These are phyloP conservation scores for Bombus waltoni DNA, from an alignment of 1,140 invertebrate species.

Conservation along the genomic window DNA sequence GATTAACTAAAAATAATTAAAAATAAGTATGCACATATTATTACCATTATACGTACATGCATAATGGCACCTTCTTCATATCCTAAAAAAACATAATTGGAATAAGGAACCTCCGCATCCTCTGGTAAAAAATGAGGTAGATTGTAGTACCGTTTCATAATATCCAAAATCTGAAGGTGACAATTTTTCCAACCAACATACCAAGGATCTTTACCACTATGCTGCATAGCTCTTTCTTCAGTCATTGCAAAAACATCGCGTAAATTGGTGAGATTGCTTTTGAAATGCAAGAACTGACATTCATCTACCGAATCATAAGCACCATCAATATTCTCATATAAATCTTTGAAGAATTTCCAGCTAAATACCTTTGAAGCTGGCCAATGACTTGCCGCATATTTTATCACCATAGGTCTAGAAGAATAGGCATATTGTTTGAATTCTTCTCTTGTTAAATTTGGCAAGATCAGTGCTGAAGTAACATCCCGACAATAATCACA, in stretches of 20 bases:
- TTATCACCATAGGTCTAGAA: constrained; percentile 91
- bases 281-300: constrained; percentile 96
- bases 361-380: constrained; percentile 88
- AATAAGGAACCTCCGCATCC: constrained; percentile 93
- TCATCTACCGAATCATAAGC: constrained; percentile 88
- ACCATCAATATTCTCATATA: constrained; percentile 87
- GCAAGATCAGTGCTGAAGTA: constrained; percentile 84
- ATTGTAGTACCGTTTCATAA: constrained; percentile 90
- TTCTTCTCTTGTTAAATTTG: constrained; percentile 87
- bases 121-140: constrained; percentile 94
- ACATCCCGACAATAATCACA: constrained; percentile 89
- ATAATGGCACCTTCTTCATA: constrained; percentile 95
- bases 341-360: constrained; percentile 89
- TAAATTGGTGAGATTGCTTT: constrained; percentile 91
- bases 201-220: constrained; percentile 88
- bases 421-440: constrained; percentile 90
- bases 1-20: constrained; percentile 85
- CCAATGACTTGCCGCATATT: constrained; percentile 90
- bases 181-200: constrained; percentile 97
- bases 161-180: constrained; percentile 89
- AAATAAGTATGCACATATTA: constrained; percentile 66
- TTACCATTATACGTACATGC: constrained; percentile 90
- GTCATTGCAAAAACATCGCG: constrained; percentile 92
- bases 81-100: constrained; percentile 97
- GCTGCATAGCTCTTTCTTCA: constrained; percentile 85